Percentiles rank a stretch among this genome's conserved stretches.
Evolutionary conservation across 2,888 invertebrate genomes (phyloP).

Genomic region (Macropis europaea): DNA sequence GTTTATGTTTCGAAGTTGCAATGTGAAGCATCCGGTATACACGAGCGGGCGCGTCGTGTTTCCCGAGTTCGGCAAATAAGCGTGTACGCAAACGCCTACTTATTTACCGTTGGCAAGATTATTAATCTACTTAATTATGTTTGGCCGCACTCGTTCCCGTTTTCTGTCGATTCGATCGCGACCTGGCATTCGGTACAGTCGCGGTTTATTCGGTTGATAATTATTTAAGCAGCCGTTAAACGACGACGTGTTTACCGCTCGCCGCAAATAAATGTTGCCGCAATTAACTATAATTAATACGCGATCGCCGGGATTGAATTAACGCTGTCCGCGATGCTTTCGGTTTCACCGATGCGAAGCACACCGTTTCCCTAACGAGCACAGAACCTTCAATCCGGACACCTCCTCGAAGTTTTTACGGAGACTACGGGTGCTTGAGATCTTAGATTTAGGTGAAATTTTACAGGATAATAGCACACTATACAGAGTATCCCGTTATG

Average conservation of each 20-base stretch:
- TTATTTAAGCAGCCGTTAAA: slow-evolving; percentile 24
- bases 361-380: no score
- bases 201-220: slow-evolving; percentile 24
- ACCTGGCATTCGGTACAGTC: neutral
- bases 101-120: slow-evolving; percentile 7
- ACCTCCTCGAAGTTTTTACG: no score
- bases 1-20: no score
- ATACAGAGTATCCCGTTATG: no score
- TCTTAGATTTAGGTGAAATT: no score
- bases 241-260: neutral
- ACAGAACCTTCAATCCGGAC: no score
- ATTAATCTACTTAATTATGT: slow-evolving; percentile 17
- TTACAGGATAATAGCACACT: no score
- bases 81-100: neutral
- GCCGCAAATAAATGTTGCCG: slow-evolving; percentile 32
- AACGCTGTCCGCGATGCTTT: slow-evolving; percentile 7
- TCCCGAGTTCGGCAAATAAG: neutral
- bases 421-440: no score
- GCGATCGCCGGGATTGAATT: slow-evolving; percentile 33
- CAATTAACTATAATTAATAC: slow-evolving; percentile 41
- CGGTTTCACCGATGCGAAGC: slow-evolving; percentile 7
- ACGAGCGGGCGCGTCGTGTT: neutral
- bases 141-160: neutral
- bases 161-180: neutral
- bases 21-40: no score